Percentiles rank a stretch among this genome's conserved stretches.
Conservation (phyloP, 2,797 vertebrate species). For the Notoglanidium macrostoma region DNA sequence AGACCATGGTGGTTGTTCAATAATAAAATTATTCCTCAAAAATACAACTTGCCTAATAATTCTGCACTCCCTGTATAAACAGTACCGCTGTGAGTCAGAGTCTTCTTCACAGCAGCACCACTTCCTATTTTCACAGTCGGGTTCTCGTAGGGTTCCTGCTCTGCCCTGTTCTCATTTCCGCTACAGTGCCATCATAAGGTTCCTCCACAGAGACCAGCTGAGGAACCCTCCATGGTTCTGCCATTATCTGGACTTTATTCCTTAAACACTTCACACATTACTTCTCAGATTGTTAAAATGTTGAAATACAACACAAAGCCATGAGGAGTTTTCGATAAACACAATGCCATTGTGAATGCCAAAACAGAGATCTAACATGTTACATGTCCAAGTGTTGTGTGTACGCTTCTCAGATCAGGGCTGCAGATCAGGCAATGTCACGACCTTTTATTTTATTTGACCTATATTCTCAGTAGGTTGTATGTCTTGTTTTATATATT, state of each 20-base stretch:
- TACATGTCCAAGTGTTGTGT: background rate
- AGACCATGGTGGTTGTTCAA: too few relatives aligned
- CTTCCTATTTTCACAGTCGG: background rate
- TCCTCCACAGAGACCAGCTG: background rate
- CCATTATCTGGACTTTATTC: background rate
- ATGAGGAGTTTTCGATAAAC: background rate
- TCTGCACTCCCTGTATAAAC: background rate
- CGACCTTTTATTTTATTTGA: background rate
- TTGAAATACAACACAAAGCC: background rate
- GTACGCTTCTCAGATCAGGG: background rate
- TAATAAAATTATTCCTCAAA: too few relatives aligned
- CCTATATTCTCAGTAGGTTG: background rate
- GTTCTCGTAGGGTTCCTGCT: background rate
- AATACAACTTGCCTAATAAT: too few relatives aligned
- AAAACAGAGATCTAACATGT: background rate
- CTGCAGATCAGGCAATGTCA: background rate
- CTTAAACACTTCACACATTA: background rate
- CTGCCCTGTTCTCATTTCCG: background rate
- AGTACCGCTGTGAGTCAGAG: background rate
- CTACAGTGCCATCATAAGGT: background rate
- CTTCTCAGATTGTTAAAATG: background rate
- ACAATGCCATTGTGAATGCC: background rate
- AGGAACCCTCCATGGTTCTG: background rate
- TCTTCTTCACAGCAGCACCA: background rate
- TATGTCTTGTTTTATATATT: background rate